Percentiles rank a stretch among this genome's conserved stretches.
These are phyloP conservation scores for Miniopterus natalensis DNA, from an alignment of 2,113 vertebrate genomes.

Conservation along the genomic window DNA sequence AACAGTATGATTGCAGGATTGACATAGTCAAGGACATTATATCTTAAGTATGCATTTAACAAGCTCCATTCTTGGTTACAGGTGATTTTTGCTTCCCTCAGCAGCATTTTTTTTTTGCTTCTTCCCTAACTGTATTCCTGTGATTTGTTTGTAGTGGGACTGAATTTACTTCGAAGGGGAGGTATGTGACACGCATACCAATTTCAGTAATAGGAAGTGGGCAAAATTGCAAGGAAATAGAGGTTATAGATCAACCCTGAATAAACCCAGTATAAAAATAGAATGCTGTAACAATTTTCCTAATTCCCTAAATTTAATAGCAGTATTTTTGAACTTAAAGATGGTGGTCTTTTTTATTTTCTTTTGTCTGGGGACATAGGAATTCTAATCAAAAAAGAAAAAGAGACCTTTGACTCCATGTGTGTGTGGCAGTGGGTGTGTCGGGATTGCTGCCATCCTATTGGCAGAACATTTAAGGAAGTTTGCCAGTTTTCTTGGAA, in stretches of 20 bases:
- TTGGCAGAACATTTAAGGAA: not conserved
- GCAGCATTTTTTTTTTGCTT: conserved; percentile 44
- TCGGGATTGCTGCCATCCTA: not conserved
- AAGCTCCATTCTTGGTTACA: not conserved
- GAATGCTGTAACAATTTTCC: not conserved
- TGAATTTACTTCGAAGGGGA: conserved; percentile 4
- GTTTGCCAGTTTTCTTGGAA: conserved; percentile 31
- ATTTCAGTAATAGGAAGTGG: conserved; percentile 51
- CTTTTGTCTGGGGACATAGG: not conserved
- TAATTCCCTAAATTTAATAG: conserved; percentile 8
- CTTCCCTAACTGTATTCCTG: not conserved
- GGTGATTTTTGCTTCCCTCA: conserved; percentile 55
- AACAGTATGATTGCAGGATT: not conserved
- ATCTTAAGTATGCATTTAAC: conserved; percentile 38
- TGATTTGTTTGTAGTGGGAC: not conserved
- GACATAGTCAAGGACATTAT: not conserved
- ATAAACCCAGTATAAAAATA: not conserved
- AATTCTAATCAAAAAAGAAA: conserved; percentile 1
- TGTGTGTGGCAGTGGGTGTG: not conserved
- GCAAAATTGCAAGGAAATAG: conserved; percentile 46
- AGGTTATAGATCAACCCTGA: conserved; percentile 21
- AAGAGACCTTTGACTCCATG: conserved; percentile 1
- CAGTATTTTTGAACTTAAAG: not conserved
- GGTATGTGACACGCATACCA: not conserved
- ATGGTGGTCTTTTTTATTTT: conserved; percentile 5